phyloP scores from a whole-genome alignment of 2,113 vertebrate genomes.

The Ovis canadensis region DNA sequence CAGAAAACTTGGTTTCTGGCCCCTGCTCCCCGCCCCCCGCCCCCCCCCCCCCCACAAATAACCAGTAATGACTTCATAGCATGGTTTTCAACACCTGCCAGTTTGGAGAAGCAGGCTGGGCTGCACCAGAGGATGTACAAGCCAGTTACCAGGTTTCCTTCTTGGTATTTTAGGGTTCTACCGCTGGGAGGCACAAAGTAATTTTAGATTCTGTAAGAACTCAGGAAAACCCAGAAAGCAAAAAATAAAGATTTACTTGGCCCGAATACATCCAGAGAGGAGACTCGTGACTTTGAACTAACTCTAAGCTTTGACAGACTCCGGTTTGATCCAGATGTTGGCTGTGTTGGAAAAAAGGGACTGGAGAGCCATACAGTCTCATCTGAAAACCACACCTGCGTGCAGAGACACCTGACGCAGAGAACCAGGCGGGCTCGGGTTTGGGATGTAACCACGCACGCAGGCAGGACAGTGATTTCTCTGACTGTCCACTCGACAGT shows the following conservation, averaged over 20 bases:
- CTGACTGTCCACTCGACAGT: neutral
- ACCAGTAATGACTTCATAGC: neutral
- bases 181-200: neutral
- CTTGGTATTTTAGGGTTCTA: neutral
- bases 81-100: neutral
- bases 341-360: neutral
- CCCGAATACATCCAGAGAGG: neutral
- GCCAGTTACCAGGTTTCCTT: neutral
- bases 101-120: neutral
- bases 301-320: neutral
- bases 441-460: neutral
- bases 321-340: rapidly evolving
- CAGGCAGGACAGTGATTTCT: neutral
- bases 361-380: rapidly evolving
- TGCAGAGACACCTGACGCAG: neutral
- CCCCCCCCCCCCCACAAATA: neutral
- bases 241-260: neutral
- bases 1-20: conserved; percentile 3
- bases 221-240: neutral
- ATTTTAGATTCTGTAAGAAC: neutral
- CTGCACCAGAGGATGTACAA: neutral
- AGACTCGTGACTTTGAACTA: rapidly evolving
- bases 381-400: neutral
- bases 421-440: neutral
- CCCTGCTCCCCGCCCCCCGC: neutral